Conservation (phyloP, 2,888 invertebrate species). For the Agriopis marginaria region DNA sequence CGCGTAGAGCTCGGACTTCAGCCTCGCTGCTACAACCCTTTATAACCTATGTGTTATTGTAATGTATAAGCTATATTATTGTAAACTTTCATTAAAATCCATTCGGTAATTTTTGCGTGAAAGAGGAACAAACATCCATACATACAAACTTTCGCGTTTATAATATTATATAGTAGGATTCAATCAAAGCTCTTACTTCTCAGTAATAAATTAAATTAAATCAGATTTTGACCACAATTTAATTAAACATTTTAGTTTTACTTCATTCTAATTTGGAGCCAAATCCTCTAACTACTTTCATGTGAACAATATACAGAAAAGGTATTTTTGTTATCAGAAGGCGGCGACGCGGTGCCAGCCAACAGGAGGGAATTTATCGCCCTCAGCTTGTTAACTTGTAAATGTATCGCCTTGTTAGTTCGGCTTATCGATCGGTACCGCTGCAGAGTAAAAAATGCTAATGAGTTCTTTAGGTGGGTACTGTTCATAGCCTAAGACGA, state of each 20-base stretch:
- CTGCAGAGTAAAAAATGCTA: slow-evolving; percentile 32
- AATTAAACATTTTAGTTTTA: not conserved
- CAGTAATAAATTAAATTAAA: not conserved
- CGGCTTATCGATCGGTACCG: slow-evolving; percentile 52
- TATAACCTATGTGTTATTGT: too few species aligned
- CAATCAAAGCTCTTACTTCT: not conserved
- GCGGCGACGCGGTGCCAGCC: slow-evolving; percentile 42
- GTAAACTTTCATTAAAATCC: too few species aligned
- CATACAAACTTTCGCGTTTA: too few species aligned
- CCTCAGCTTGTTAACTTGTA: slow-evolving; percentile 71
- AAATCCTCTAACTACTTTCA: not conserved
- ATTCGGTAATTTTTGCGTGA: too few species aligned
- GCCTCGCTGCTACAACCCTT: too few species aligned
- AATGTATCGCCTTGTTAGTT: slow-evolving; percentile 72
- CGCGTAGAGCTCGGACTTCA: too few species aligned
- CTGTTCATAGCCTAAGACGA: too few species aligned
- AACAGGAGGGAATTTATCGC: slow-evolving; percentile 67
- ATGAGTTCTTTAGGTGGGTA: not conserved
- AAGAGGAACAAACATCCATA: too few species aligned
- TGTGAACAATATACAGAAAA: slow-evolving; percentile 48
- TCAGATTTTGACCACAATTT: not conserved
- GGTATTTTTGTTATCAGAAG: slow-evolving; percentile 53
- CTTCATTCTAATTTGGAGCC: not conserved
- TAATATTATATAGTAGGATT: too few species aligned
- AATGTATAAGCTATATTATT: too few species aligned